phyloP scores from a whole-genome alignment of 2,797 vertebrate species.

The Rallus crepitans region DNA sequence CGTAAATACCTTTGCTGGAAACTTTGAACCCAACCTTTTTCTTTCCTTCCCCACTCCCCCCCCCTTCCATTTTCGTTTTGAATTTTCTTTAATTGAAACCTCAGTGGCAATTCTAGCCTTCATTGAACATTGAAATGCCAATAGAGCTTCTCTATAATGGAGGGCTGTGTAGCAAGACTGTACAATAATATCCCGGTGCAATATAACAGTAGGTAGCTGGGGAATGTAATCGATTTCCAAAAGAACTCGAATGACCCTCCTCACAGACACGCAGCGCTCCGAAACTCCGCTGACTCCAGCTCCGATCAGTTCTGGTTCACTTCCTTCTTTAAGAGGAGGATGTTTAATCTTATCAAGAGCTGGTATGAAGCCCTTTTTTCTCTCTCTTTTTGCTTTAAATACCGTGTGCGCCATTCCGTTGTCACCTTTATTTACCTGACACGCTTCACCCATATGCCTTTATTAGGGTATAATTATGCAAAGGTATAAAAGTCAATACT shows the following conservation, averaged over 20 bases:
- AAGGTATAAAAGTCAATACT: not conserved
- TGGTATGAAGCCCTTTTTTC: not conserved
- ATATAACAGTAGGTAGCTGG: constrained; percentile 67
- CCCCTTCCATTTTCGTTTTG: constrained; percentile 14
- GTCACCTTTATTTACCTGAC: constrained; percentile 2
- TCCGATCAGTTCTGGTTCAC: constrained; percentile 54
- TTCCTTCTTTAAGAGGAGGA: constrained; percentile 55
- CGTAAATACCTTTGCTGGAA: constrained; percentile 28
- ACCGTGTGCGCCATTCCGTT: not conserved
- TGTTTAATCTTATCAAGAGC: constrained; percentile 38
- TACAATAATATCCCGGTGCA: constrained; percentile 65
- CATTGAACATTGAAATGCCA: constrained; percentile 61
- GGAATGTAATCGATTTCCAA: constrained; percentile 71
- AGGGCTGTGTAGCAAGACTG: constrained; percentile 54
- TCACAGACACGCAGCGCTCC: not conserved
- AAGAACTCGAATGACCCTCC: constrained; percentile 59
- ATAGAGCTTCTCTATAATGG: constrained; percentile 54
- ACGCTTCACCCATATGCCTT: not conserved
- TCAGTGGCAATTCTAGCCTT: constrained; percentile 60
- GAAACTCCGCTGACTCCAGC: constrained; percentile 22
- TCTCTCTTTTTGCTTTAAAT: constrained; percentile 1
- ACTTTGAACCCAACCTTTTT: not conserved
- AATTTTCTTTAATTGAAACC: constrained; percentile 65
- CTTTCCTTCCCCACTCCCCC: not conserved
- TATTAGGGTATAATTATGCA: not conserved